phyloP scores from a whole-genome alignment of 1,140 invertebrate species.

The Chelonus insularis region DNA sequence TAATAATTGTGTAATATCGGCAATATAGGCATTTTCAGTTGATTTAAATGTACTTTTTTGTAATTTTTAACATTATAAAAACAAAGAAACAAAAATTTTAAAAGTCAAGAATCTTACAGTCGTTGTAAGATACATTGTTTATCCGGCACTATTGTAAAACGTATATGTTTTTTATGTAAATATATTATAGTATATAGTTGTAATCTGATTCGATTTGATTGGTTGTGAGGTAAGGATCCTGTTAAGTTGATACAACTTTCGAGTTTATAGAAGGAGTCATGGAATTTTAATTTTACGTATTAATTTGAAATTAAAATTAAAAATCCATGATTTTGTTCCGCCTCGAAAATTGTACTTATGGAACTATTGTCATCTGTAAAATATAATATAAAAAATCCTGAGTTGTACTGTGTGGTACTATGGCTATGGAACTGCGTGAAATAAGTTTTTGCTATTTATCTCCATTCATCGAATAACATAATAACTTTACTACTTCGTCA shows the following conservation, averaged over 20 bases:
- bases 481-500: too few species aligned
- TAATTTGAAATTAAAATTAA: slow-evolving; percentile 5
- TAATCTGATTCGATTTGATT: slow-evolving; percentile 57
- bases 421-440: slow-evolving; percentile 57
- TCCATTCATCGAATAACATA: too few species aligned
- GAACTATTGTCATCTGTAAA: slow-evolving; percentile 63
- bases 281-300: too few species aligned
- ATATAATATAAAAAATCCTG: slow-evolving; percentile 62
- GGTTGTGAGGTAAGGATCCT: slow-evolving; percentile 60
- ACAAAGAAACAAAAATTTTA: slow-evolving; percentile 2
- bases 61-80: slow-evolving; percentile 20
- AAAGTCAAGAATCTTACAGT: slow-evolving; percentile 38
- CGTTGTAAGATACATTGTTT: slow-evolving; percentile 44
- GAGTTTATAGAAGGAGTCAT: too few species aligned
- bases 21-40: slow-evolving; percentile 13
- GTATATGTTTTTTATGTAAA: slow-evolving; percentile 57
- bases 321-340: slow-evolving; percentile 8
- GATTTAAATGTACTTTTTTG: slow-evolving; percentile 16
- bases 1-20: slow-evolving; percentile 28
- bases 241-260: slow-evolving; percentile 49
- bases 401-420: slow-evolving; percentile 62
- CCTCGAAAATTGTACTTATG: slow-evolving; percentile 38
- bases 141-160: slow-evolving; percentile 52
- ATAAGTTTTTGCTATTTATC: slow-evolving; percentile 39
- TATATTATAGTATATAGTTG: slow-evolving; percentile 61